phyloP scores from a whole-genome alignment of 2,888 invertebrate genomes.

The Tetranychus piercei region DNA sequence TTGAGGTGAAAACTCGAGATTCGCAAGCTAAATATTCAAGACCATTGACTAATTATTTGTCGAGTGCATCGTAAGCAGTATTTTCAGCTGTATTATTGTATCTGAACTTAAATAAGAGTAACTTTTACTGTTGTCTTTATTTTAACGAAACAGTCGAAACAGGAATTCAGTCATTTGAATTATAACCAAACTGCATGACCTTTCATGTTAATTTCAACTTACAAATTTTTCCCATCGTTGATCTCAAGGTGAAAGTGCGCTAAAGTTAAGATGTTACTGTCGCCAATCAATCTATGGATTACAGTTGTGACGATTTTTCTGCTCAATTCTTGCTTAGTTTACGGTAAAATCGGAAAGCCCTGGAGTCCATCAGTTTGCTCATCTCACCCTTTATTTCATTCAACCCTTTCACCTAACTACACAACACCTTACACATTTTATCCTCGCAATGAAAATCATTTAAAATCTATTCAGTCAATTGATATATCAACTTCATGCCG shows the following conservation, averaged over 20 bases:
- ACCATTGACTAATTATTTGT: no score
- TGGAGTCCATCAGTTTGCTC: neutral
- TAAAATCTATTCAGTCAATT: neutral
- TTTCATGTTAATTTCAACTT: no score
- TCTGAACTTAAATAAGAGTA: no score
- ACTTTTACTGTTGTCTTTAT: no score
- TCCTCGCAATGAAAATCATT: neutral
- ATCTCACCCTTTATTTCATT: neutral
- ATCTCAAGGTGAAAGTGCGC: no score
- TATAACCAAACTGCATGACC: no score
- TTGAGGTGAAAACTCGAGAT: conserved; percentile 26
- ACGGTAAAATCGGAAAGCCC: neutral
- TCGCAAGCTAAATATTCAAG: conserved; percentile 28
- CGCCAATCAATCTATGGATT: neutral
- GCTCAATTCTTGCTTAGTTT: neutral
- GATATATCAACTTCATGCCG: neutral
- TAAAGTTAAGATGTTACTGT: neutral
- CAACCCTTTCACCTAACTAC: neutral
- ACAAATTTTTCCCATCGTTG: no score
- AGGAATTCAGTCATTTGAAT: no score
- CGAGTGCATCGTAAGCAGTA: no score
- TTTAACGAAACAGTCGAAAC: no score
- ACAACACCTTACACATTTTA: neutral
- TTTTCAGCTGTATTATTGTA: no score
- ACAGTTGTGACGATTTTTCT: neutral